Base-by-base conservation (phyloP, 2,797 vertebrate species). In the Melanotaenia trifasciata region DNA sequence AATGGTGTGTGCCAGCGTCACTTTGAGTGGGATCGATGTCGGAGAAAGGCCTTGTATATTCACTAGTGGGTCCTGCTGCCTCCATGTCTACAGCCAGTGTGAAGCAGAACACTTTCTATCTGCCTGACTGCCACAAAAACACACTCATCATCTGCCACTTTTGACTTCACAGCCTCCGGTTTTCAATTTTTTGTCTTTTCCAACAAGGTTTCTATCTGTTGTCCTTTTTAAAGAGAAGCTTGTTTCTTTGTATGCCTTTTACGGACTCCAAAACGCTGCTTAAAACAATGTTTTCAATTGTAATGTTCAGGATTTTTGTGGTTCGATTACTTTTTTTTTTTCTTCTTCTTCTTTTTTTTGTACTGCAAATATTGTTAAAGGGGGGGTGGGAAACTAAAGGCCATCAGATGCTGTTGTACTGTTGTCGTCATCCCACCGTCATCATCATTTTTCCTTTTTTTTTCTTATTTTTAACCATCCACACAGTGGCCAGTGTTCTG, bases 401-500 rank as follows among this genome's bases (percentile, higher is more conserved):
- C 88, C 85, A 86, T 91, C 90, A 80, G 86, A 92, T 84, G 84
- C 88, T 92, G 90, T 93, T 84, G 88, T 94, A 87, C 90, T 89
- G 86, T 93, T 89, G 90, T 92, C 50, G 90, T 92, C 50, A 87
- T 91, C 87, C 86, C 83, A 72, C 83, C 89, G 89, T 88, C 35
- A 66, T 91, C 78, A 78, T 87, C 87, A 91, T 82, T 58, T 77
- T 68, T 30, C 50, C 5, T 20, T 18, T 2, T 35, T 32, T 32
- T 20, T 1, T 35, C 22, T 38, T 40, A 18, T 63, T 61, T 58
- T 53, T 51, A 40, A 79, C 84, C 89, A 87, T 90, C 79, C 81
- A 74, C 90, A 84, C 90, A 89, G 87, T 90, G 92, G 91, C 91
- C 93, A 93, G 93, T 93, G 89, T 93, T 94, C 92, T 93, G 93